Conservation (phyloP, 2,888 invertebrate genomes). For the Diachrysia chrysitis region DNA sequence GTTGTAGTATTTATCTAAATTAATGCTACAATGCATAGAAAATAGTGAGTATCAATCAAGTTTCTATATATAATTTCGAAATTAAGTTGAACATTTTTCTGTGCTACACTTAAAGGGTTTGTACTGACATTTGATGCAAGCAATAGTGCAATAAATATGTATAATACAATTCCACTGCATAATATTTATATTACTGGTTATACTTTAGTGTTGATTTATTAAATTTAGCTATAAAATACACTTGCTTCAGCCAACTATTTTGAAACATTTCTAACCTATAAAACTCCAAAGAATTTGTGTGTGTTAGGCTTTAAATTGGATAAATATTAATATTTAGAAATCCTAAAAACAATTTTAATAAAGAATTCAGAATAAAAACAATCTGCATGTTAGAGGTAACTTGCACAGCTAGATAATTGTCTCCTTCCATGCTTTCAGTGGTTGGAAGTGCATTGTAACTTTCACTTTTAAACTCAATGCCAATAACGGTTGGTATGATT, state of each 20-base stretch:
- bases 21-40: slow-evolving; percentile 79
- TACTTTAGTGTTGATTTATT: not conserved
- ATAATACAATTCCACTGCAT: not conserved
- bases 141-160: not conserved
- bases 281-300: slow-evolving; percentile 16
- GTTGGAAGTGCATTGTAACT: slow-evolving; percentile 79
- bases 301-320: slow-evolving; percentile 16
- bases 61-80: slow-evolving; percentile 14
- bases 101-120: slow-evolving; percentile 9
- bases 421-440: slow-evolving; percentile 75
- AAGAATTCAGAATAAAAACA: slow-evolving; percentile 37
- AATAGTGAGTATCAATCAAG: slow-evolving; percentile 77
- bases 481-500: slow-evolving; percentile 84
- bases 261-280: slow-evolving; percentile 19
- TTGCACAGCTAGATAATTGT: slow-evolving; percentile 71
- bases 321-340: slow-evolving; percentile 20
- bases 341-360: slow-evolving; percentile 20
- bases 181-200: slow-evolving; percentile 3
- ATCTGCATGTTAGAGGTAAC: slow-evolving; percentile 45
- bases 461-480: slow-evolving; percentile 88
- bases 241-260: slow-evolving; percentile 16
- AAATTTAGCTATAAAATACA: not conserved
- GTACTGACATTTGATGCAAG: not conserved
- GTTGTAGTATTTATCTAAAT: slow-evolving; percentile 62
- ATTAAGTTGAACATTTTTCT: slow-evolving; percentile 7